Conservation (phyloP, 2,797 vertebrate species). For the Microchirus variegatus region DNA sequence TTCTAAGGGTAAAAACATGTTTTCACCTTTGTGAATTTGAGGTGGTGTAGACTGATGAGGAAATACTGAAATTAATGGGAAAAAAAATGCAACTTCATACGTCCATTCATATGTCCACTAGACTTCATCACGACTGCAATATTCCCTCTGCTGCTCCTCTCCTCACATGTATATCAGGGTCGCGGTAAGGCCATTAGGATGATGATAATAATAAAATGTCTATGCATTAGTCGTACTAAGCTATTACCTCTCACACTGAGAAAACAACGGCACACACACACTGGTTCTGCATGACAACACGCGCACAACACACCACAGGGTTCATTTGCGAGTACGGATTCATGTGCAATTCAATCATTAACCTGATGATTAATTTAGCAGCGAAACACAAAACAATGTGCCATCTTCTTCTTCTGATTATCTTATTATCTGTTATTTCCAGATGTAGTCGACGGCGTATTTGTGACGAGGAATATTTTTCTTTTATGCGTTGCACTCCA, state of each 20-base stretch:
- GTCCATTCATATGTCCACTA: conserved; percentile 7
- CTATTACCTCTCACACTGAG: conserved; percentile 71
- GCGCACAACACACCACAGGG: conserved; percentile 35
- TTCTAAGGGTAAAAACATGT: too few relatives aligned
- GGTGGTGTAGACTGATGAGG: too few relatives aligned
- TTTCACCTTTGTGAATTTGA: too few relatives aligned
- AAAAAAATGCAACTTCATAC: too few relatives aligned
- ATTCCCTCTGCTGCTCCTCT: conserved; percentile 31
- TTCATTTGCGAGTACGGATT: conserved; percentile 22
- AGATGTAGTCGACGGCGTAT: not conserved
- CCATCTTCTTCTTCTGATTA: not conserved
- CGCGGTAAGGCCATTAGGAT: conserved; percentile 61
- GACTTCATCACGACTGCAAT: too few relatives aligned
- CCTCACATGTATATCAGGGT: conserved; percentile 30
- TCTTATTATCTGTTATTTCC: conserved; percentile 17
- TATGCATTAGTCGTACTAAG: conserved; percentile 73
- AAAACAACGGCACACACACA: conserved; percentile 68
- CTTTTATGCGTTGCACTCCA: not conserved
- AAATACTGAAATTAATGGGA: too few relatives aligned
- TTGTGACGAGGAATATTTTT: not conserved
- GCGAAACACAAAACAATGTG: conserved; percentile 23
- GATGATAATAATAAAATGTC: conserved; percentile 66
- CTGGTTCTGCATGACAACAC: conserved; percentile 63
- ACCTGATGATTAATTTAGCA: conserved; percentile 53
- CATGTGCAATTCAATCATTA: conserved; percentile 35